phyloP scores from a whole-genome alignment of 2,797 vertebrate species.

The Schizopygopsis pylzovi region DNA sequence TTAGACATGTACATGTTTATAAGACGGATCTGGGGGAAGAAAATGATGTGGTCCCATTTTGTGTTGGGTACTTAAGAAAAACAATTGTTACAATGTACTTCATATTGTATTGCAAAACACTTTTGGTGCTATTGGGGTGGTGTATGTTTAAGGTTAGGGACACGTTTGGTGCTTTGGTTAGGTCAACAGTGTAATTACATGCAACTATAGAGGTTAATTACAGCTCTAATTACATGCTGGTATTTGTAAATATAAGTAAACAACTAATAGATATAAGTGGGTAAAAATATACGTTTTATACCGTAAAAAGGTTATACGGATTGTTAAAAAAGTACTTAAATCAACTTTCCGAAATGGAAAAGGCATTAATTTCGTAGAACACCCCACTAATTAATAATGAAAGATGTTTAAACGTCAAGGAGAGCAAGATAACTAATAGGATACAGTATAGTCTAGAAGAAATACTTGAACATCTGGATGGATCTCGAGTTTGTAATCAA shows the following conservation, averaged over 20 bases:
- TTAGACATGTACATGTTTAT: not conserved
- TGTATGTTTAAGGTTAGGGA: too few relatives aligned
- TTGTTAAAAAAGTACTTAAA: not conserved
- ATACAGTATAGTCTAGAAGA: not conserved
- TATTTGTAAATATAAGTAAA: not conserved
- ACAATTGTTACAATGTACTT: too few relatives aligned
- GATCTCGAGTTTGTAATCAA: constrained; percentile 14
- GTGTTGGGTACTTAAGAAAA: not conserved
- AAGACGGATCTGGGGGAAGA: not conserved
- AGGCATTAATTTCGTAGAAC: not conserved
- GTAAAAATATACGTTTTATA: not conserved
- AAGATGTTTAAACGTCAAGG: not conserved
- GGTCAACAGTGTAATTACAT: too few relatives aligned
- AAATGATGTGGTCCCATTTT: not conserved
- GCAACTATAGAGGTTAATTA: too few relatives aligned
- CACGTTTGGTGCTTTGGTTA: too few relatives aligned
- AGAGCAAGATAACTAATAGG: not conserved
- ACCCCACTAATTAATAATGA: not conserved
- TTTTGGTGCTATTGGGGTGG: too few relatives aligned
- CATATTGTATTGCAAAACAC: too few relatives aligned
- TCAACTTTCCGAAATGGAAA: not conserved
- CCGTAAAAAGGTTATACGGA: not conserved
- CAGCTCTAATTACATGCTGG: too few relatives aligned
- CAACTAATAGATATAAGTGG: not conserved
- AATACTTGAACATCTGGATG: not conserved